Conservation (phyloP, 2,113 vertebrate species). For the Plestiodon gilberti region DNA sequence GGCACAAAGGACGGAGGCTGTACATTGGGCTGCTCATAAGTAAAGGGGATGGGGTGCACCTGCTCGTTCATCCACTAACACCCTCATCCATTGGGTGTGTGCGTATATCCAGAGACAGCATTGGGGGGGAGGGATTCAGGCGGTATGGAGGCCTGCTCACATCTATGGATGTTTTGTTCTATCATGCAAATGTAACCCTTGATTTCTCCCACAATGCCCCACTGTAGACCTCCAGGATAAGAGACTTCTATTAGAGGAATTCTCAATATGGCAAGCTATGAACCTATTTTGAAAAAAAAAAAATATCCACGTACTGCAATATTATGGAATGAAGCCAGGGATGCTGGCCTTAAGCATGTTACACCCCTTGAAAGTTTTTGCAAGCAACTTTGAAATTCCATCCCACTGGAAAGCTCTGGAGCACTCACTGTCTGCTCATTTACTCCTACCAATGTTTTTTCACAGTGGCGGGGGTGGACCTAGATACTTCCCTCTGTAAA, state of each 20-base stretch:
- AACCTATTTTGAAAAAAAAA: background rate
- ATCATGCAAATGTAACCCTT: background rate
- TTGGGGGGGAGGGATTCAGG: too few relatives aligned
- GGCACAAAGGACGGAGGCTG: too few relatives aligned
- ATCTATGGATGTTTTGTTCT: background rate
- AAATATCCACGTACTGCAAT: background rate
- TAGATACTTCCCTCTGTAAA: slow-evolving; percentile 13
- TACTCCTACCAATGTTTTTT: slow-evolving; percentile 32
- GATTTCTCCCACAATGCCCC: background rate
- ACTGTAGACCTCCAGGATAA: background rate
- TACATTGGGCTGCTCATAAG: too few relatives aligned
- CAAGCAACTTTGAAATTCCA: slow-evolving; percentile 16
- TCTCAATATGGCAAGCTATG: background rate
- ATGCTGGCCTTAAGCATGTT: background rate
- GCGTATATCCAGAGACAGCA: too few relatives aligned
- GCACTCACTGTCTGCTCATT: slow-evolving; percentile 3
- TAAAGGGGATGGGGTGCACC: too few relatives aligned
- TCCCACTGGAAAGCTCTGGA: background rate
- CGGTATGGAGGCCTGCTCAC: background rate
- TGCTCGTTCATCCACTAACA: too few relatives aligned
- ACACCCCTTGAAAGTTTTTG: slow-evolving; percentile 1
- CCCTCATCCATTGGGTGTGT: too few relatives aligned
- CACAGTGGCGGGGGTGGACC: background rate
- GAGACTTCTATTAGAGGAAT: slow-evolving; percentile 1
- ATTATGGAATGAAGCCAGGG: background rate